These are phyloP conservation scores for Melanostoma scalare DNA, from an alignment of 2,888 invertebrate species.

Conservation along the genomic window DNA sequence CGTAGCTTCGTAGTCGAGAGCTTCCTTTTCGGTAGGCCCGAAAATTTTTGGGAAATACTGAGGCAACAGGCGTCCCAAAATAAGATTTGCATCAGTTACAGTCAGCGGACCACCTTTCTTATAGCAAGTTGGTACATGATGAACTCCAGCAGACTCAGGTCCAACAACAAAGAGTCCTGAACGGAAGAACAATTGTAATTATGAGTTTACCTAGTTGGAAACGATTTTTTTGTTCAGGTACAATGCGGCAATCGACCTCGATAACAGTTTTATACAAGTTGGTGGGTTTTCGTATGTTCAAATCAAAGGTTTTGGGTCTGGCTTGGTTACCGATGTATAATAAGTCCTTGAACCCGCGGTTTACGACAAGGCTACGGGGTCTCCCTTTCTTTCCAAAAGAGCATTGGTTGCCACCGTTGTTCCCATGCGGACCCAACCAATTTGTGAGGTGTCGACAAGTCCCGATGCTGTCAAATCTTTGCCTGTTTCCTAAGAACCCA, in stretches of 20 bases:
- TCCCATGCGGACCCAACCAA: slow-evolving; percentile 99
- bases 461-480: slow-evolving; percentile 85
- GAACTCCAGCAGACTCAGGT: slow-evolving; percentile 94
- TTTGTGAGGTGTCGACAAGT: slow-evolving; percentile 89
- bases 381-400: slow-evolving; percentile 96
- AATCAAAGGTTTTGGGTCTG: slow-evolving; percentile 96
- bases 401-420: slow-evolving; percentile 99
- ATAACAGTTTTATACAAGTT: slow-evolving; percentile 95
- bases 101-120: slow-evolving; percentile 95
- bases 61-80: slow-evolving; percentile 94
- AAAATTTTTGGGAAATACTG: slow-evolving; percentile 99
- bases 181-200: slow-evolving; percentile 90
- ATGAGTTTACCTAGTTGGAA: slow-evolving; percentile 85
- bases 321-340: slow-evolving; percentile 98
- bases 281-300: slow-evolving; percentile 93
- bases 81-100: slow-evolving; percentile 98
- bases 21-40: slow-evolving; percentile 93
- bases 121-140: slow-evolving; percentile 98
- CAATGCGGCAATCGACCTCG: slow-evolving; percentile 95
- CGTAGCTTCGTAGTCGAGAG: slow-evolving; percentile 90
- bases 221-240: slow-evolving; percentile 87
- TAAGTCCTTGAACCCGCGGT: slow-evolving; percentile 95
- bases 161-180: slow-evolving; percentile 97
- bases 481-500: slow-evolving; percentile 87
- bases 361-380: slow-evolving; percentile 96